These are phyloP conservation scores for Punctoribates punctum DNA, from an alignment of 2,888 invertebrate species.

Conservation along the genomic window DNA sequence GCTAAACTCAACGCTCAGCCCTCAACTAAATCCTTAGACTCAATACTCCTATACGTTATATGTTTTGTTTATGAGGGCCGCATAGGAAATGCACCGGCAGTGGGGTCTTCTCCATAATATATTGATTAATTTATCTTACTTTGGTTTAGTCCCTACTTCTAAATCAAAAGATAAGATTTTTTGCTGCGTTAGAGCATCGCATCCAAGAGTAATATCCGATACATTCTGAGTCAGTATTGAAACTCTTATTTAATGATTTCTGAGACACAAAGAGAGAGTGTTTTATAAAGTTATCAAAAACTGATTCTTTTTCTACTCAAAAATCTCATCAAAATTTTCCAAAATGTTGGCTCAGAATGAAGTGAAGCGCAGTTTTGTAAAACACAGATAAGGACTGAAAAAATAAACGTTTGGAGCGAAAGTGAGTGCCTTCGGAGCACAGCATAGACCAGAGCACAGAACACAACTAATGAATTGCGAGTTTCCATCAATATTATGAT, in stretches of 20 bases:
- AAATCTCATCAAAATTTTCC: not conserved
- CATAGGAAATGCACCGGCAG: no score
- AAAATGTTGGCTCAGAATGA: not conserved
- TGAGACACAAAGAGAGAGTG: not conserved
- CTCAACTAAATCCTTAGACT: not conserved
- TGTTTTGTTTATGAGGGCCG: not conserved
- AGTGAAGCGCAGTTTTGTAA: not conserved
- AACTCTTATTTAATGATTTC: not conserved
- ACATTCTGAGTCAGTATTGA: not conserved
- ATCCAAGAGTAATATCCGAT: not conserved
- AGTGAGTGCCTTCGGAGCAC: no score
- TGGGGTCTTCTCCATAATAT: not conserved
- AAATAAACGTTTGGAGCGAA: no score
- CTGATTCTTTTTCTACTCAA: not conserved
- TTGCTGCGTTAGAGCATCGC: not conserved
- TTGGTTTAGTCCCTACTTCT: slow-evolving; percentile 3
- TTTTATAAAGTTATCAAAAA: slow-evolving; percentile 6
- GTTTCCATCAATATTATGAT: not conserved
- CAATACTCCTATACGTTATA: not conserved
- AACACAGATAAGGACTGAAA: not conserved
- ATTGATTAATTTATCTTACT: slow-evolving; percentile 27
- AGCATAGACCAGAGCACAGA: not conserved
- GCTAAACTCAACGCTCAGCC: not conserved
- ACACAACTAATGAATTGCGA: not conserved
- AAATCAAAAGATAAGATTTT: slow-evolving; percentile 21